Evolutionary conservation across 2,797 vertebrate species (phyloP).

Genomic region (Characodon lateralis): DNA sequence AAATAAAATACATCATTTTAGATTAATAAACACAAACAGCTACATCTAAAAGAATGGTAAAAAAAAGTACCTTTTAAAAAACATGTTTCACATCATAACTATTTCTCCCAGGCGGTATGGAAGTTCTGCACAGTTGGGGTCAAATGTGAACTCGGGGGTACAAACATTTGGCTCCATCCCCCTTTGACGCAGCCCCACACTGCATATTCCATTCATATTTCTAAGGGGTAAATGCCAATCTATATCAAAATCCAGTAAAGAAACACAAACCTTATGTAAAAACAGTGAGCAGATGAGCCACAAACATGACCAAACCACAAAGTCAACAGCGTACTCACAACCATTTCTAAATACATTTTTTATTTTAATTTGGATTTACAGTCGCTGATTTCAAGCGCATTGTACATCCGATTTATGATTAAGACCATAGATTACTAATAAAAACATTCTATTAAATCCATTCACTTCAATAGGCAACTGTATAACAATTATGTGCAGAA

Average conservation of each 20-base stretch:
- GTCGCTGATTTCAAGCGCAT: neutral
- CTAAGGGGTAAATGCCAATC: neutral
- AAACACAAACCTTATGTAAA: neutral
- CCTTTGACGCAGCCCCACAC: no score
- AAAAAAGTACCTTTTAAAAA: neutral
- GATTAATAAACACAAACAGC: neutral
- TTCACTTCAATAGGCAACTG: neutral
- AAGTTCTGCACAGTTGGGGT: neutral
- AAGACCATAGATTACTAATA: neutral
- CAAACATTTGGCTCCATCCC: neutral
- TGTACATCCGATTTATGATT: neutral
- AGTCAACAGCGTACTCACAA: neutral
- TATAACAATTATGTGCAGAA: neutral
- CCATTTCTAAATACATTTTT: neutral
- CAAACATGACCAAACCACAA: neutral
- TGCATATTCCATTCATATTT: no score
- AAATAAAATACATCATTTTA: neutral
- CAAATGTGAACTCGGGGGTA: neutral
- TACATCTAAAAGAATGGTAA: neutral
- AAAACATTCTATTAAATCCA: neutral
- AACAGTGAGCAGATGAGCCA: neutral
- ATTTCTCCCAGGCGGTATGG: neutral
- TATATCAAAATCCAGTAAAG: neutral
- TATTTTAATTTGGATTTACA: neutral
- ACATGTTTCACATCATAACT: neutral